phyloP scores from a whole-genome alignment of 1,140 invertebrate genomes.

The Medauroidea extradentata region DNA sequence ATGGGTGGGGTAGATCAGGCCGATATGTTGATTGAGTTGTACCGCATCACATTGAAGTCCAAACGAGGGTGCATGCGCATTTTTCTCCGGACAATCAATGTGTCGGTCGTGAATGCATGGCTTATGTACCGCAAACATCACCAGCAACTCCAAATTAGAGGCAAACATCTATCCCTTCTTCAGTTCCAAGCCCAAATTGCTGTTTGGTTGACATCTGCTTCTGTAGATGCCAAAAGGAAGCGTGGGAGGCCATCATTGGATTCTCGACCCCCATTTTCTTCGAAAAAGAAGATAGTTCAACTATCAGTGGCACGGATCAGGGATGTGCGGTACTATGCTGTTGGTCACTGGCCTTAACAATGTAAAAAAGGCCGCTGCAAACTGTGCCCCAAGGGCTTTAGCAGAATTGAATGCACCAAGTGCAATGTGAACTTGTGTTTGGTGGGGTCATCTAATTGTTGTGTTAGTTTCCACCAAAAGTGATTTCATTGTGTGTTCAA shows the following conservation, averaged over 20 bases:
- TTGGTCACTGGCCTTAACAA: slow-evolving; percentile 6
- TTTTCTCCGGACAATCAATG: slow-evolving; percentile 44
- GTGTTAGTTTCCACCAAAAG: not conserved
- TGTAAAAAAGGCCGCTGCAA: slow-evolving; percentile 31
- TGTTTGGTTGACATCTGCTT: not conserved
- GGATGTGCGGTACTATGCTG: not conserved
- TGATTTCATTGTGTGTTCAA: too few relatives aligned
- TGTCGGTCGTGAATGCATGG: slow-evolving; percentile 33
- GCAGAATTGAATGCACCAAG: not conserved
- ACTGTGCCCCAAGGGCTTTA: slow-evolving; percentile 5
- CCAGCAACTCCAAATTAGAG: slow-evolving; percentile 3
- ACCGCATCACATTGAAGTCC: slow-evolving; percentile 35
- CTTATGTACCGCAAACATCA: slow-evolving; percentile 17
- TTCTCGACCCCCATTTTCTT: not conserved
- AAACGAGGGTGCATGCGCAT: slow-evolving; percentile 42
- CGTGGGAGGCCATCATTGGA: not conserved
- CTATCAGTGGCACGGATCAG: not conserved
- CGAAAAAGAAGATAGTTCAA: not conserved
- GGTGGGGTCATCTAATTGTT: not conserved
- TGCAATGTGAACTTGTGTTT: not conserved
- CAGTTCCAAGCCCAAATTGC: slow-evolving; percentile 28
- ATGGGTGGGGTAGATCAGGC: slow-evolving; percentile 38
- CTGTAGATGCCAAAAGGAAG: not conserved
- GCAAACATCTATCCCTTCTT: slow-evolving; percentile 27
- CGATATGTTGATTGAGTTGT: slow-evolving; percentile 43